A percentile compares a stretch with the other conserved stretches of the same genome.
These are phyloP conservation scores for Tadarida brasiliensis DNA, from an alignment of 2,797 vertebrate species.

Conservation along the genomic window DNA sequence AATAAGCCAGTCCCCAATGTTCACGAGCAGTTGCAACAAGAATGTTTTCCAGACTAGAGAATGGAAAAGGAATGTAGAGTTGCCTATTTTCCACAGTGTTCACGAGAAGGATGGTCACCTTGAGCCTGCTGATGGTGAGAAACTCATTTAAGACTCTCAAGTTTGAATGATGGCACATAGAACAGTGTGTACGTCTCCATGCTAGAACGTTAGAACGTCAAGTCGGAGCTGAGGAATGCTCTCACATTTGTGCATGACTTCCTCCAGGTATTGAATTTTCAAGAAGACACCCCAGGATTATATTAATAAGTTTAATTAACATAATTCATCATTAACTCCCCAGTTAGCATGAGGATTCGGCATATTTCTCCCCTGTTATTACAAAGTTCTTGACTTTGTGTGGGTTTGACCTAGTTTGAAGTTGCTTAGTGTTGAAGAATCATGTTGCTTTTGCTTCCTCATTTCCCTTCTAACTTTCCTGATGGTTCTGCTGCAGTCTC, in stretches of 20 bases:
- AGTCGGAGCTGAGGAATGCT: background rate
- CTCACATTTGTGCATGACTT: background rate
- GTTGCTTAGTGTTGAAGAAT: background rate
- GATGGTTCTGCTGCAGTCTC: background rate
- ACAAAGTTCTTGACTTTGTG: slow-evolving; percentile 36
- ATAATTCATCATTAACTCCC: slow-evolving; percentile 71
- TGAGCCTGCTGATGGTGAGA: background rate
- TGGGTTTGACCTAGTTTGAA: slow-evolving; percentile 66
- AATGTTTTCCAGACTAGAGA: background rate
- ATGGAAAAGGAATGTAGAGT: background rate
- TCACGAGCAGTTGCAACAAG: background rate
- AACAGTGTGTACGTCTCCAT: background rate
- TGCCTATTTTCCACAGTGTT: background rate
- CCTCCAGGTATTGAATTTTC: slow-evolving; percentile 45
- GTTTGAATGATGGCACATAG: background rate
- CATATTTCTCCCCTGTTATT: slow-evolving; percentile 10
- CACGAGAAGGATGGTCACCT: background rate
- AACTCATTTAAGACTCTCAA: background rate
- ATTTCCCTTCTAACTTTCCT: background rate
- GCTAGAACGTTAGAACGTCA: background rate
- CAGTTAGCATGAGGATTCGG: slow-evolving; percentile 6
- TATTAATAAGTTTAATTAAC: slow-evolving; percentile 75
- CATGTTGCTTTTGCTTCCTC: background rate
- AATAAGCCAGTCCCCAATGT: background rate
- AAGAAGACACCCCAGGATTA: background rate